These are phyloP conservation scores for Gymnothorax javanicus DNA, from an alignment of 2,797 vertebrate genomes.

Conservation along the genomic window DNA sequence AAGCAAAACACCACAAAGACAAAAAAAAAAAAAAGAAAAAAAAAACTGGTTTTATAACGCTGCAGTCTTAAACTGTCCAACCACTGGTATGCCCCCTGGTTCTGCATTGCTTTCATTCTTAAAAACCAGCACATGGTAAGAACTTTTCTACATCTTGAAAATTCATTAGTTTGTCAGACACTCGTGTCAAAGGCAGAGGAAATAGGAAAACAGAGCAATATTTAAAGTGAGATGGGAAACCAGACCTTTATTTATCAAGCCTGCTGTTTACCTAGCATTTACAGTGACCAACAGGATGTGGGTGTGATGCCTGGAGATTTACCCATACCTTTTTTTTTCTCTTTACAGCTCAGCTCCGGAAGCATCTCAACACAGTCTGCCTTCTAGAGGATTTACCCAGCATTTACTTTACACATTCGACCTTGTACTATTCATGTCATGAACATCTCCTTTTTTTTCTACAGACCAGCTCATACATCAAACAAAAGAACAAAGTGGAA, in stretches of 20 bases:
- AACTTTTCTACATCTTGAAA: slow-evolving; percentile 16
- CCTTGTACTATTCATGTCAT: neutral
- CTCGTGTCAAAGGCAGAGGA: neutral
- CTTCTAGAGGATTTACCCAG: slow-evolving; percentile 54
- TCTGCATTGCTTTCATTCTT: neutral
- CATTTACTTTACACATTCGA: slow-evolving; percentile 42
- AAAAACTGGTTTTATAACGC: neutral
- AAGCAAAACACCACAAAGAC: neutral
- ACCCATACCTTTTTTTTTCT: slow-evolving; percentile 37
- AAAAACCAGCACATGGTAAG: neutral
- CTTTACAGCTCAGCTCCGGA: slow-evolving; percentile 57
- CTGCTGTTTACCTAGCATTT: slow-evolving; percentile 68
- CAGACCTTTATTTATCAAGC: slow-evolving; percentile 59
- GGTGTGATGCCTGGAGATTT: slow-evolving; percentile 39
- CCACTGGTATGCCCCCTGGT: neutral
- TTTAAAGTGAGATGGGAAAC: slow-evolving; percentile 33
- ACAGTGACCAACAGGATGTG: slow-evolving; percentile 67
- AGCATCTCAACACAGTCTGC: slow-evolving; percentile 52
- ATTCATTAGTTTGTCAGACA: slow-evolving; percentile 26
- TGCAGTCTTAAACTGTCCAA: neutral
- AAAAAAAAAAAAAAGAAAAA: neutral
- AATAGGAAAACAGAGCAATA: neutral
- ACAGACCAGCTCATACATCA: slow-evolving; percentile 42
- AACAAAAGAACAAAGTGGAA: slow-evolving; percentile 18
- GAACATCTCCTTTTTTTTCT: neutral